Percentiles rank a stretch among this genome's conserved stretches.
Conservation (phyloP, 2,888 invertebrate species). For the Julus scandinavius region DNA sequence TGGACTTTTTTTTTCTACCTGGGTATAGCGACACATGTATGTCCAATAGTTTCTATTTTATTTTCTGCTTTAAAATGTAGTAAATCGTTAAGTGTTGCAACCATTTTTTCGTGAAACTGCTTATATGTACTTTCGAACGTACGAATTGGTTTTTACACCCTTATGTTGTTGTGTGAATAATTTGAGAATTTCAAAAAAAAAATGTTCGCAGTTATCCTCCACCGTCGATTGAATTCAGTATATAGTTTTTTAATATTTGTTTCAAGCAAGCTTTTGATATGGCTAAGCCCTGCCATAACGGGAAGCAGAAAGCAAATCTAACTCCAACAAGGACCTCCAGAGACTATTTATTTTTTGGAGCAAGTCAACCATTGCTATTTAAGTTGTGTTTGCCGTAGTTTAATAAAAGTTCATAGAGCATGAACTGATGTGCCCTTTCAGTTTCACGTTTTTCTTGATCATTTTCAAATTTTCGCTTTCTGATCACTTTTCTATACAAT, state of each 20-base stretch:
- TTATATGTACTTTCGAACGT: neutral
- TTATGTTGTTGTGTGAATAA: neutral
- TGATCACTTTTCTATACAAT: conserved; percentile 18
- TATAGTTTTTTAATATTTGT: conserved; percentile 27
- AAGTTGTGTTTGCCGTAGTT: conserved; percentile 14
- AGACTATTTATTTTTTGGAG: conserved; percentile 25
- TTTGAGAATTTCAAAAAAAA: neutral
- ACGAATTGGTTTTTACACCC: neutral
- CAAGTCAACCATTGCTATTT: conserved; percentile 23
- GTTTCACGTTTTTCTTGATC: neutral
- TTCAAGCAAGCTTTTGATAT: neutral
- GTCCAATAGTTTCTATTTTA: too few species aligned
- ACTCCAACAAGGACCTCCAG: neutral
- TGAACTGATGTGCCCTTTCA: conserved; percentile 24
- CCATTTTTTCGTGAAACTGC: too few species aligned
- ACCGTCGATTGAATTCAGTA: neutral
- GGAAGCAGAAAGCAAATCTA: conserved; percentile 36
- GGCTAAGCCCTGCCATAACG: neutral
- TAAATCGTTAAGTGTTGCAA: too few species aligned
- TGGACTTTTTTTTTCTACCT: too few species aligned
- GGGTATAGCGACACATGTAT: too few species aligned
- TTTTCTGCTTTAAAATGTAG: too few species aligned
- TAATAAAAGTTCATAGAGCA: conserved; percentile 45
- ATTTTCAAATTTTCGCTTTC: conserved; percentile 14
- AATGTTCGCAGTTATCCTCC: neutral